Evolutionary conservation across 2,888 invertebrate species (phyloP).

Genomic region (Sarcophaga subvicina): DNA sequence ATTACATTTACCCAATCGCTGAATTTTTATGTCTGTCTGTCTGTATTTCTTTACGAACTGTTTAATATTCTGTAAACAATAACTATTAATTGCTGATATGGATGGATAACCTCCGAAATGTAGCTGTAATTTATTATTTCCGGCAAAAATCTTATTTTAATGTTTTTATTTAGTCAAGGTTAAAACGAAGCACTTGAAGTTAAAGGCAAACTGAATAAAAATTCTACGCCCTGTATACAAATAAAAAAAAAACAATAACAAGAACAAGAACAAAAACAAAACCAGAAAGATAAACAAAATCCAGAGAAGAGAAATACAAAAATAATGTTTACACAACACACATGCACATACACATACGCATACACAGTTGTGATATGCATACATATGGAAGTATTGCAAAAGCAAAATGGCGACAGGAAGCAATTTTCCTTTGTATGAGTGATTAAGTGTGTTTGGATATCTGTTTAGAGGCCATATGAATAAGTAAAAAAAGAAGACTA

Average conservation of each 20-base stretch:
- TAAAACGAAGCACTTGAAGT: background rate
- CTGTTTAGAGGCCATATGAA: conserved; percentile 10
- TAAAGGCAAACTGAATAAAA: no score
- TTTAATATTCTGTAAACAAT: background rate
- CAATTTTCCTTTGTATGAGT: conserved; percentile 23
- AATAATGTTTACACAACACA: conserved; percentile 7
- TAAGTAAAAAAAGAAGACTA: conserved; percentile 30
- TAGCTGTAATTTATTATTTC: background rate
- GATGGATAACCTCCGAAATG: background rate
- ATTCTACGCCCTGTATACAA: no score
- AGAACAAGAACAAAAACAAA: background rate
- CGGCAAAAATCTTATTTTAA: background rate
- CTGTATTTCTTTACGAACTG: background rate
- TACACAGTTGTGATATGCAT: background rate
- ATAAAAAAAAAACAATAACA: no score
- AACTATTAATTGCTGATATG: background rate
- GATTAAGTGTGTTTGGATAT: background rate
- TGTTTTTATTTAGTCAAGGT: background rate
- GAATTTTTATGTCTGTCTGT: background rate
- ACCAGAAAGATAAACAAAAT: background rate
- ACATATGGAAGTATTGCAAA: background rate
- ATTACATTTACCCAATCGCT: no score
- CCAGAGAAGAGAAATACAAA: background rate
- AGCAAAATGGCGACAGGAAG: conserved; percentile 59
- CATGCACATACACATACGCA: background rate